These are phyloP conservation scores for Hydractinia symbiolongicarpus DNA, from an alignment of 30 jellyfish, hydroid and myxozoan genomes.

Conservation along the genomic window DNA sequence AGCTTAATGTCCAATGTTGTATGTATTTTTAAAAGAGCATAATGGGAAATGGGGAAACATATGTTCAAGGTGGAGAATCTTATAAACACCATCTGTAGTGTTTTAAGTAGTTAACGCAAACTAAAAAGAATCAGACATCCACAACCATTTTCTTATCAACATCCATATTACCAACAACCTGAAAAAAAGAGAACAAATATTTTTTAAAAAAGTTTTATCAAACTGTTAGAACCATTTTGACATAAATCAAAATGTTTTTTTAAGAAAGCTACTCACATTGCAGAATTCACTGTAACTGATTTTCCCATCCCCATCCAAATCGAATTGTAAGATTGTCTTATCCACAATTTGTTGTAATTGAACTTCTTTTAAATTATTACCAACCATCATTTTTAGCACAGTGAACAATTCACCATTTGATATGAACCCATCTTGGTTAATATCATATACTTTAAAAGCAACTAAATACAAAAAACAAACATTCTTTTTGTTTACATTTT, in stretches of 20 bases:
- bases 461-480: slow-evolving; percentile 32
- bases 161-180: slow-evolving; percentile 96
- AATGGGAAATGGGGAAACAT: too few species aligned
- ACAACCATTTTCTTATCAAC: slow-evolving; percentile 97
- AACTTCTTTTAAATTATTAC: slow-evolving; percentile 86
- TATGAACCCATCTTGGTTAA: slow-evolving; percentile 88
- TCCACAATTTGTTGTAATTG: slow-evolving; percentile 95
- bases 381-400: slow-evolving; percentile 94
- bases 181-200: not conserved
- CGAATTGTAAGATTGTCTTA: slow-evolving; percentile 89
- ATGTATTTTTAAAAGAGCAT: too few species aligned
- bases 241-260: not conserved
- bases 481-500: too few species aligned
- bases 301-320: slow-evolving; percentile 94
- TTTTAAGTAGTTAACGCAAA: too few species aligned
- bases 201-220: too few species aligned
- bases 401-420: slow-evolving; percentile 92
- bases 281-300: slow-evolving; percentile 83
- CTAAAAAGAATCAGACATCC: slow-evolving; percentile 42
- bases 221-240: not conserved
- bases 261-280: slow-evolving; percentile 48
- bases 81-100: too few species aligned
- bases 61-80: too few species aligned
- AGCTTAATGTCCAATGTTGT: too few species aligned
- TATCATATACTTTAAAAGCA: slow-evolving; percentile 89